Conservation (phyloP, 35 echinoderm and acorn worm species). For the Lytechinus pictus region DNA sequence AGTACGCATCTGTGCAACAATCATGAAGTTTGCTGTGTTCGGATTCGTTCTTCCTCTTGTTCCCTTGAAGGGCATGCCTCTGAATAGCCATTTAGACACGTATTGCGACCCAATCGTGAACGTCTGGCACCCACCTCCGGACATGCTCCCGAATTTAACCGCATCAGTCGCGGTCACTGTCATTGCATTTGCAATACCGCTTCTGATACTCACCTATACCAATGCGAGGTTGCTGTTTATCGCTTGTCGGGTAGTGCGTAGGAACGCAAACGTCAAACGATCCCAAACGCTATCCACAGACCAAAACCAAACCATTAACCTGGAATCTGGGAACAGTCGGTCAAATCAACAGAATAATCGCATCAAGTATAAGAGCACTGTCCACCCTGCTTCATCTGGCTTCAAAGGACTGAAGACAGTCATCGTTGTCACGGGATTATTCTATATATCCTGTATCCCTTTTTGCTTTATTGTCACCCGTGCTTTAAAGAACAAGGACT, state of each 20-base stretch:
- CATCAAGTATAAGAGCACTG: neutral
- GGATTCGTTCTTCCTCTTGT: neutral
- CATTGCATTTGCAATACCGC: neutral
- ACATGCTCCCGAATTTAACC: neutral
- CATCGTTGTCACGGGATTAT: constrained; percentile 15
- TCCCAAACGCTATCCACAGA: neutral
- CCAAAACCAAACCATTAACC: neutral
- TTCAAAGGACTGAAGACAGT: constrained; percentile 25
- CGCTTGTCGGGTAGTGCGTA: neutral
- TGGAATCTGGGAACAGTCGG: neutral
- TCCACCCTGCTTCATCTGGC: neutral
- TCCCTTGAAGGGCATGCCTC: neutral
- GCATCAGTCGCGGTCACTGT: neutral
- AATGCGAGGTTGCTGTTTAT: neutral
- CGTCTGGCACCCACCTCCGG: neutral
- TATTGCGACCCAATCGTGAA: neutral
- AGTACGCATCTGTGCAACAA: neutral
- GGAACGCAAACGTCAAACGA: neutral
- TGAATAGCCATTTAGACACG: neutral
- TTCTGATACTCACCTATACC: neutral
- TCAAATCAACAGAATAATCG: neutral
- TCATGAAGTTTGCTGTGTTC: neutral
- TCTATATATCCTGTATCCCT: constrained; percentile 16
- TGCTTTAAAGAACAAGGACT: neutral
- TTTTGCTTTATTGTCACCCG: neutral